Conservation (phyloP, 1,140 invertebrate species). For the Drosophila erecta region DNA sequence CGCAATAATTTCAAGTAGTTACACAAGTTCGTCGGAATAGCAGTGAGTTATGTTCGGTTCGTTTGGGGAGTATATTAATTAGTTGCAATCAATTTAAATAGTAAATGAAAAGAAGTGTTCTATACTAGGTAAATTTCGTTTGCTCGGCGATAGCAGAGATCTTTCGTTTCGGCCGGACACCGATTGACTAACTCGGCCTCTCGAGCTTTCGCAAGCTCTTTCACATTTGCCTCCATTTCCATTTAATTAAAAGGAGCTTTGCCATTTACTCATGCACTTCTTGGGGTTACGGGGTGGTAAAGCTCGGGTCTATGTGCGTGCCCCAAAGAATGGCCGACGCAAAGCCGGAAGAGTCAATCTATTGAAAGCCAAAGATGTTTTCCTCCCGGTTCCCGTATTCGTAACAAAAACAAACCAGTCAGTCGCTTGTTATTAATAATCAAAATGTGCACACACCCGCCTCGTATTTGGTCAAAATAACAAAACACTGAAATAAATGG, state of each 20-base stretch:
- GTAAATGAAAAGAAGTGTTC: constrained; percentile 43
- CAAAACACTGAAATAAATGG: background rate
- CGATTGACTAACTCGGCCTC: constrained; percentile 77
- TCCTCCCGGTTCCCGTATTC: constrained; percentile 42
- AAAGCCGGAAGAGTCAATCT: constrained; percentile 63
- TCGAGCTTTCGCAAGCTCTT: constrained; percentile 70
- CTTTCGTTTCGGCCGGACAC: constrained; percentile 85
- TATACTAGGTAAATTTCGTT: constrained; percentile 70
- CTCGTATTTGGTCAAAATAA: background rate
- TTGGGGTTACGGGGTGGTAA: constrained; percentile 36
- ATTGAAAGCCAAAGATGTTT: constrained; percentile 51
- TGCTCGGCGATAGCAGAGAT: constrained; percentile 70
- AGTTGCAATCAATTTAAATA: constrained; percentile 46
- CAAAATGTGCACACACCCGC: constrained; percentile 6
- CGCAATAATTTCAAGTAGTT: constrained; percentile 2
- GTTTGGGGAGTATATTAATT: constrained; percentile 22
- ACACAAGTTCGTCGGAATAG: constrained; percentile 31
- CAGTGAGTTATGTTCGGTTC: constrained; percentile 27
- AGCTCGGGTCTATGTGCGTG: constrained; percentile 37
- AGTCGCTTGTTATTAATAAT: constrained; percentile 19
- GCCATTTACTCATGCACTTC: constrained; percentile 68
- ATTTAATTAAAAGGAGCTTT: constrained; percentile 78
- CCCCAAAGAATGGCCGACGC: constrained; percentile 29
- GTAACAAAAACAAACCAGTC: constrained; percentile 60
- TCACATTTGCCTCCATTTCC: constrained; percentile 52